Base-by-base conservation (phyloP, 2,113 vertebrate genomes). In the Lepidothrix coronata region DNA sequence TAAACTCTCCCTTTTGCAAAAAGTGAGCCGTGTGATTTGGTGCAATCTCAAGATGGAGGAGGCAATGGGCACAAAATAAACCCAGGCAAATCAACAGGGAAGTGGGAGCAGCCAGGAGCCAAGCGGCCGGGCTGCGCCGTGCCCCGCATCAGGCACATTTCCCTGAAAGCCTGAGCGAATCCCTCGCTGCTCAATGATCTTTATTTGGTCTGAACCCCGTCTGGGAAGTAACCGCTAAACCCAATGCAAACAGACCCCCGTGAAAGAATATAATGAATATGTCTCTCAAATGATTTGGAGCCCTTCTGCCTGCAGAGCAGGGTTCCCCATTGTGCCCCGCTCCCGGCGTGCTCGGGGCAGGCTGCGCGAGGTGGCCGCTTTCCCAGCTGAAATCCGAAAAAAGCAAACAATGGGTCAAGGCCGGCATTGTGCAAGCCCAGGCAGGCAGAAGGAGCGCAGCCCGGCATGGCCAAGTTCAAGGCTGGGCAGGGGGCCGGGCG, bases 391-490 rank as follows among this genome's bases (percentile, higher is more conserved):
- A 97, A 94, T 85, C 83, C 95, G 33, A 81, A 86, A 94, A 96
- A 91, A 91, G 83, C 78, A 91, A 94, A 96, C 90, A 96, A 94
- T 95, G 89, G 95, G 86, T 95, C 91, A 95, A 96, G 93, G 94
- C 83, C 94, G 67, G 86, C 84, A 96, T 96, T 96, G 95, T 96
- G 93, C 62, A 39, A 82, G 88, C 91, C 90, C 93, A 96, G 87
- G 83, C 96, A 95, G 91, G 96, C 93, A 89, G 88, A 95, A 95
- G 92, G 92, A 93, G 95, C 67, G 48, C 90, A 88, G 91, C 77
- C 85, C 93, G 61, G 83, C 96, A 96, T 80, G 95, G 96, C 96
- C 97, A 97, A 97, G 96, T 97, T 96, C 97, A 97, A 95, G 97
- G 96, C 95, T 89, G 93, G 93, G 85, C 91, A 86, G 96, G 91